Conservation (phyloP, 1,140 invertebrate genomes). For the Macrostomum lignano region DNA sequence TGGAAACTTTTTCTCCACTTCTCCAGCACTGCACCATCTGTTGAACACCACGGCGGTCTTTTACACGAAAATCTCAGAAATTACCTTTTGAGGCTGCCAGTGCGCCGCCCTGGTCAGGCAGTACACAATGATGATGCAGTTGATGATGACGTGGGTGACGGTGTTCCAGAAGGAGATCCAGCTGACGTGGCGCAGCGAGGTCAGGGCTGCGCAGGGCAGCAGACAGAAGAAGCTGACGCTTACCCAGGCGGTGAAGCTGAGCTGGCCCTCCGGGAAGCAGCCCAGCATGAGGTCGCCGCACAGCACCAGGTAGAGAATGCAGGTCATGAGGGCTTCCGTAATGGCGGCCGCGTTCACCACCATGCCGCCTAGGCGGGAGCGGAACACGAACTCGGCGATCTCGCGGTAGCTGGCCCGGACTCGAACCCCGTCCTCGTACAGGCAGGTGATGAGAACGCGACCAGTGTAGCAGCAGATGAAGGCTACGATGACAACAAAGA, state of each 20-base stretch:
- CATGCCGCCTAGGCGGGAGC: conserved; percentile 41
- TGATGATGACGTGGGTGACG: conserved; percentile 86
- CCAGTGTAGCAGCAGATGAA: conserved; percentile 97
- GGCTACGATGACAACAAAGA: conserved; percentile 82
- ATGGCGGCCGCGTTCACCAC: conserved; percentile 81
- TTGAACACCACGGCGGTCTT: no score
- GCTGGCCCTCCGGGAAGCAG: conserved; percentile 46
- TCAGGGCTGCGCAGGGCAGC: conserved; percentile 61
- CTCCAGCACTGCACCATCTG: no score
- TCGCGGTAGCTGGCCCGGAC: conserved; percentile 74
- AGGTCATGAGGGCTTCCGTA: conserved; percentile 93
- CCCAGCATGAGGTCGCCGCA: conserved; percentile 88
- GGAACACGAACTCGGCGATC: conserved; percentile 51
- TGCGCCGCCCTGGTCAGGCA: conserved; percentile 66
- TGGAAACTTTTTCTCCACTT: no score
- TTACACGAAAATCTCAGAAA: no score
- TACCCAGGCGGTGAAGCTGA: conserved; percentile 58
- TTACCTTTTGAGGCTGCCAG: conserved; percentile 27
- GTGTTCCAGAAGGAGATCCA: conserved; percentile 78
- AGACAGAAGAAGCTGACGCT: conserved; percentile 71
- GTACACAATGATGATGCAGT: conserved; percentile 76
- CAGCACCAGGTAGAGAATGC: conserved; percentile 87
- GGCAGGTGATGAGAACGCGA: conserved; percentile 73
- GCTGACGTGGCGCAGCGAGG: conserved; percentile 70
- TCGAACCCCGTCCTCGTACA: conserved; percentile 60